Evolutionary conservation across 2,113 vertebrate species (phyloP), one percentile per base, ranked within the genome.

Genomic region (Catagonus wagneri): DNA sequence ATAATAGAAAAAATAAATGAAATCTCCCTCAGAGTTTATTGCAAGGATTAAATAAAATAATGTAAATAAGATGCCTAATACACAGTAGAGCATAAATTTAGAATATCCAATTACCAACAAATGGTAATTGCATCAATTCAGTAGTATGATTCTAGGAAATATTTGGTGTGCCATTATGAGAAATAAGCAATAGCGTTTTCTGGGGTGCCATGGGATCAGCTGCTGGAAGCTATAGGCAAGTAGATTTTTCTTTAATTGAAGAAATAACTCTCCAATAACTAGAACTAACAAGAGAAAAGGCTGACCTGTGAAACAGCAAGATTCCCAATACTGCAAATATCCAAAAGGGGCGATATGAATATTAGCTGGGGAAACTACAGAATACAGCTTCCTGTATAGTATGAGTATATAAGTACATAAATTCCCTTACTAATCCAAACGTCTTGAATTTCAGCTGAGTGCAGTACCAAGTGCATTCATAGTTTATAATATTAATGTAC

Each of bases 401-500:
- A 3, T 54, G n/a, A 58, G 17, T 34, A 56, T 61, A 22, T 25
- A 54, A 86, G 44, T 7, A 27, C 36, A 36, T 58, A 71, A 78
- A 56, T 5, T 56, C 13, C 52, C 39, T 75, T 92, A 44, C 20
- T 32, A 68, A 88, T 25, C 27, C 50, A 25, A 50, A 83, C 22
- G 1, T 69, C 78, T 58, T 7, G 29, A 79, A 83, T 93, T 91
- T 58, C 22, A 27, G 54, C 56, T n/a, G 23, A 88, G 44, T 11
- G 3, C 14, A 60, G 3, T 9, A 81, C 34, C 74, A 36, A 58
- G 19, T 0, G 0, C 14, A 13, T 27, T 44, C 56, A 19, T 17
- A 44, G 88, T 6, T 96, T 52, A 50, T 61, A 97, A 96, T 84
- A 83, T 78, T 95, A 94, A 96, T 92, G 97, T 87, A 85, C 97